Conservation (phyloP, 1,140 invertebrate species). For the Rhopalosiphum padi region DNA sequence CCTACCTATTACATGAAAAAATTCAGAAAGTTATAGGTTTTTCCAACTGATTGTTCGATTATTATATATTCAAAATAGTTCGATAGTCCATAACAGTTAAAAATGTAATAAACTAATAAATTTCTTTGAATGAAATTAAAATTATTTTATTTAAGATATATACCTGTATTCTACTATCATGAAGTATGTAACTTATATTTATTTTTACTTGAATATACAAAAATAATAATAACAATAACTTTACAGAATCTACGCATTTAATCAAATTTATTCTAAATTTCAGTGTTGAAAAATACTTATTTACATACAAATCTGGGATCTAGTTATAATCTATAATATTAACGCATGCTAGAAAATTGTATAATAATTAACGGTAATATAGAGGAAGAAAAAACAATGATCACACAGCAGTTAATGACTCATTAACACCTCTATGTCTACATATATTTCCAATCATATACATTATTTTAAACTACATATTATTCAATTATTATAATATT, state of each 20-base stretch:
- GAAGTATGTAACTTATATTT: no score
- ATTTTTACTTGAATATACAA: no score
- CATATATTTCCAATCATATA: not conserved
- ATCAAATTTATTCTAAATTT: not conserved
- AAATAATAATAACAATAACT: not conserved
- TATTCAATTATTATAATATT: not conserved
- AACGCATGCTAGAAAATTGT: not conserved
- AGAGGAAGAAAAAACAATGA: not conserved
- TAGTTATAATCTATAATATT: not conserved
- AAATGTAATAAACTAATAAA: no score
- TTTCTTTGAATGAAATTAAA: no score
- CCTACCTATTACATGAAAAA: no score
- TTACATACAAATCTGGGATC: not conserved
- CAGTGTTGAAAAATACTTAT: not conserved
- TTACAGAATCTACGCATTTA: not conserved
- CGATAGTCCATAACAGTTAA: no score
- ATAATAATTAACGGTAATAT: not conserved
- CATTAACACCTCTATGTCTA: not conserved
- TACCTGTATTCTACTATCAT: no score
- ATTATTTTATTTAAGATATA: no score
- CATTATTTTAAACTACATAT: not conserved
- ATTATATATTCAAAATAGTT: no score
- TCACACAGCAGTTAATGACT: not conserved
- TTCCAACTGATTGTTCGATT: no score
- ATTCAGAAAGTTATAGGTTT: no score